These are phyloP conservation scores for Meloe dianella DNA, from an alignment of 2,888 invertebrate genomes.

Conservation along the genomic window DNA sequence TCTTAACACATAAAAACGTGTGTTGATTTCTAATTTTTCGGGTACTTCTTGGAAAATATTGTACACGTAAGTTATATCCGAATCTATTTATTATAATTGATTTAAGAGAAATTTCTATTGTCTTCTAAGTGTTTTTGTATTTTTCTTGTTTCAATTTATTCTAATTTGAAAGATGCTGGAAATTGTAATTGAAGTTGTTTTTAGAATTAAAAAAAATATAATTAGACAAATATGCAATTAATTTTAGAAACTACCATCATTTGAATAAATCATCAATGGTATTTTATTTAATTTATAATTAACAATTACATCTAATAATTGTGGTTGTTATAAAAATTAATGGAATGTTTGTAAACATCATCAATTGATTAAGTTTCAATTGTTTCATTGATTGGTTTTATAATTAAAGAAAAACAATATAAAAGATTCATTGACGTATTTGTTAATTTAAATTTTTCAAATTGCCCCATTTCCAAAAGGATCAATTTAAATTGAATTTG, in stretches of 20 bases:
- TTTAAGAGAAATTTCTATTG: too few species aligned
- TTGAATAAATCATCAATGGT: background rate
- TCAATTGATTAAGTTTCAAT: constrained; percentile 14
- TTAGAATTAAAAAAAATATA: background rate
- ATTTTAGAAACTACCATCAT: background rate
- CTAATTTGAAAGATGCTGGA: background rate
- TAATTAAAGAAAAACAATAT: background rate
- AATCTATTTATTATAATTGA: constrained; percentile 20
- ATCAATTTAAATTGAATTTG: too few species aligned
- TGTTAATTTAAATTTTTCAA: background rate
- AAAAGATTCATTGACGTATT: background rate
- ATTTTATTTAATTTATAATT: background rate
- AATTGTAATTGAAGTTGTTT: background rate
- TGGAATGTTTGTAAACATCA: constrained; percentile 17
- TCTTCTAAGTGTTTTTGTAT: too few species aligned
- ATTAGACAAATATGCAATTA: constrained; percentile 1
- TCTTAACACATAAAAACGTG: constrained; percentile 16
- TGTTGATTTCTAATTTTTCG: constrained; percentile 30
- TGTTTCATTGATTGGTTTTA: constrained; percentile 3
- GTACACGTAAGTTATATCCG: constrained; percentile 41
- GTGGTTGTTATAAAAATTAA: background rate
- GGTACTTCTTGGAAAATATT: constrained; percentile 42
- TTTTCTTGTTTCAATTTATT: constrained; percentile 12
- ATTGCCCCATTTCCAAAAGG: background rate
- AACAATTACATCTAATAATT: background rate